A percentile compares a stretch with the other conserved stretches of the same genome.
These are phyloP conservation scores for Agrypnus murinus DNA, from an alignment of 2,888 invertebrate genomes.

Conservation along the genomic window DNA sequence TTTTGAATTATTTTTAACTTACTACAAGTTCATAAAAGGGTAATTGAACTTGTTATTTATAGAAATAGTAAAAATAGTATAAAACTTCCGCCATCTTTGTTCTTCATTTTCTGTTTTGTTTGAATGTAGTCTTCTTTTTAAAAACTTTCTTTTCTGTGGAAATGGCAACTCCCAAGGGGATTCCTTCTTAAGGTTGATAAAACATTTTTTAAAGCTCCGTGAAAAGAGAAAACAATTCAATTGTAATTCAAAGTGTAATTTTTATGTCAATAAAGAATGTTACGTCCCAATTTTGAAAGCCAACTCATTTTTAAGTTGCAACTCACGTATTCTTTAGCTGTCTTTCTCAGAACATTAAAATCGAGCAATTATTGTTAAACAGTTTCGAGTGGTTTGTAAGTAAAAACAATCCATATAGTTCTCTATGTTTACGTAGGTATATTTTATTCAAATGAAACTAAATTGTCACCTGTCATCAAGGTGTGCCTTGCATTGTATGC, in stretches of 20 bases:
- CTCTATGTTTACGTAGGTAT: conserved; percentile 52
- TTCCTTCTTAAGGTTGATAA: neutral
- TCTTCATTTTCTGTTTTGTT: neutral
- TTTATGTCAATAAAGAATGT: conserved; percentile 43
- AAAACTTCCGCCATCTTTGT: neutral
- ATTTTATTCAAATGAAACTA: conserved; percentile 55
- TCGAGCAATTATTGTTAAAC: conserved; percentile 20
- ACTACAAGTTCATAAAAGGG: neutral
- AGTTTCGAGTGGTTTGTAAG: conserved; percentile 7
- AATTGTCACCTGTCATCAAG: conserved; percentile 61
- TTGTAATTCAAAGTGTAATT: conserved; percentile 44
- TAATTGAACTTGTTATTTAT: neutral
- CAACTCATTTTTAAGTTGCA: neutral
- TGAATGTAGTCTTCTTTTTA: neutral
- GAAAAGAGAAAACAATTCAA: conserved; percentile 45
- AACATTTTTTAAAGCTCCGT: conserved; percentile 6
- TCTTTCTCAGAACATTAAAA: conserved; percentile 30
- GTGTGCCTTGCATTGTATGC: conserved; percentile 60
- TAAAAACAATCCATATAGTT: conserved; percentile 18
- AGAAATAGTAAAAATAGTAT: neutral
- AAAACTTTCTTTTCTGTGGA: neutral
- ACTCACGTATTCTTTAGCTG: conserved; percentile 17
- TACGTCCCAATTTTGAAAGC: conserved; percentile 40
- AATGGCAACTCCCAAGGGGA: neutral
- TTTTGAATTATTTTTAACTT: neutral